Evolutionary conservation across 2,888 invertebrate genomes (phyloP).

Genomic region (Ormyrus rosae): DNA sequence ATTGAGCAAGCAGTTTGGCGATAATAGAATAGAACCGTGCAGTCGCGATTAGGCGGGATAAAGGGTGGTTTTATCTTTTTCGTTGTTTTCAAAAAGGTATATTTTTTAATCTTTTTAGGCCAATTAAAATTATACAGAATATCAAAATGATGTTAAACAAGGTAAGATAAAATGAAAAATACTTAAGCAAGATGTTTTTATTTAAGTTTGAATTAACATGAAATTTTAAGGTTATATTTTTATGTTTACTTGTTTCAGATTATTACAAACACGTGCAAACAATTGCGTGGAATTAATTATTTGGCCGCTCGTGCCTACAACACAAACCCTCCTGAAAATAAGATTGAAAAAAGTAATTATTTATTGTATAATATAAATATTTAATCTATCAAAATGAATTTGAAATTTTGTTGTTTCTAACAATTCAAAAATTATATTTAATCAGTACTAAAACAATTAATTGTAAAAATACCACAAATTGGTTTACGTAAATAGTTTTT

Average conservation of each 20-base stretch:
- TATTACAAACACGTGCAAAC: conserved; percentile 59
- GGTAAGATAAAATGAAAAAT: conserved; percentile 41
- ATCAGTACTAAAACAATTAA: neutral
- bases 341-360: conserved; percentile 65
- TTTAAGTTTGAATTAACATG: neutral
- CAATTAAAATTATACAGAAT: too few relatives aligned
- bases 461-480: neutral
- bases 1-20: too few relatives aligned
- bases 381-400: neutral
- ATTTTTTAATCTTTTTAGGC: too few relatives aligned
- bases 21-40: too few relatives aligned
- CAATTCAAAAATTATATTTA: neutral
- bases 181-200: neutral
- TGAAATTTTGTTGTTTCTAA: neutral
- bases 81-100: too few relatives aligned
- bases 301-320: conserved; percentile 54
- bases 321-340: conserved; percentile 38
- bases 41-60: too few relatives aligned
- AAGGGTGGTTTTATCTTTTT: too few relatives aligned
- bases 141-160: conserved; percentile 47
- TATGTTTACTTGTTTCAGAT: conserved; percentile 59
- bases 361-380: neutral
- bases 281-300: conserved; percentile 53
- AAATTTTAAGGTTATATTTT: conserved; percentile 49
- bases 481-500: neutral